These are phyloP conservation scores for Rhopilema esculentum DNA, from an alignment of 30 jellyfish, hydroid and myxozoan species.

Conservation along the genomic window DNA sequence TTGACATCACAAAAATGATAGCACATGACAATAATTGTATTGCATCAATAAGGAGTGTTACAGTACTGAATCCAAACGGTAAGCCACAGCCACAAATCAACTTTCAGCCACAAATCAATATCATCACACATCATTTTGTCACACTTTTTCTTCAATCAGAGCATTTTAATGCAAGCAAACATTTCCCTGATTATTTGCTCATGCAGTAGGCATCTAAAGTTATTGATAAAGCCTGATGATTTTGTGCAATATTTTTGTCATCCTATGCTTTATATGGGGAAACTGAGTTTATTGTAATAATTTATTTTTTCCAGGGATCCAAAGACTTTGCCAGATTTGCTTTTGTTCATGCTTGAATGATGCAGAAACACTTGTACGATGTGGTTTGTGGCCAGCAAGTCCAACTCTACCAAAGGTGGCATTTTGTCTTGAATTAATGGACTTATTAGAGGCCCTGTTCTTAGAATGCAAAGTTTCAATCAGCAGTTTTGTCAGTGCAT, in stretches of 20 bases:
- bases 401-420: conserved; percentile 20
- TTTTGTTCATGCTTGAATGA: neutral
- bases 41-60: conserved; percentile 15
- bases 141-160: neutral
- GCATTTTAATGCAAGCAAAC: neutral
- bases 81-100: conserved; percentile 1
- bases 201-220: neutral
- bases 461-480: conserved; percentile 17
- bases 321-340: neutral
- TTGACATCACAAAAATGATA: conserved; percentile 20
- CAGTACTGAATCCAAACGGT: conserved; percentile 16
- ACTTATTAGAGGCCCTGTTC: conserved; percentile 12
- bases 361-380: neutral
- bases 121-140: neutral
- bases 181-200: neutral
- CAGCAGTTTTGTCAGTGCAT: conserved; percentile 20
- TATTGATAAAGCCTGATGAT: neutral
- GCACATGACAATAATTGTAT: conserved; percentile 6
- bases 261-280: neutral
- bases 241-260: neutral
- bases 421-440: conserved; percentile 14
- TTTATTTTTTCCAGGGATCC: neutral
- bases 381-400: conserved; percentile 13
- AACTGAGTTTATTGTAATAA: neutral
- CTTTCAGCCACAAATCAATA: neutral